phyloP scores from a whole-genome alignment of 1,140 invertebrate genomes.

The Zaprionus ornatus region DNA sequence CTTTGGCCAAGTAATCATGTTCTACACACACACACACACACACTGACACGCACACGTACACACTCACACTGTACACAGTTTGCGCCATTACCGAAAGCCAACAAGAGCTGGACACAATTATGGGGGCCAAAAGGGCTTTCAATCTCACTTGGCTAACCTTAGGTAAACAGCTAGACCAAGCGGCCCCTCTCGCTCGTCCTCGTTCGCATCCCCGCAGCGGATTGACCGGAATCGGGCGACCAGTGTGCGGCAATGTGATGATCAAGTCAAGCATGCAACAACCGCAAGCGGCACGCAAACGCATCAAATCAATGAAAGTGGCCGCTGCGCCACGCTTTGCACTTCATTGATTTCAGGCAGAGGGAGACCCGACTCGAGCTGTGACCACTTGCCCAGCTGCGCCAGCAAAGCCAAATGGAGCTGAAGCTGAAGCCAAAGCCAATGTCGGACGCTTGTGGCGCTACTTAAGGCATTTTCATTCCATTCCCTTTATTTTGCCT shows the following conservation, averaged over 20 bases:
- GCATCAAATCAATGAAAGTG: slow-evolving; percentile 81
- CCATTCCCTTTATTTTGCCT: slow-evolving; percentile 58
- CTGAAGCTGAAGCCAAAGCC: slow-evolving; percentile 12
- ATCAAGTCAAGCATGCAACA: slow-evolving; percentile 76
- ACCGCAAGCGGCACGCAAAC: slow-evolving; percentile 75
- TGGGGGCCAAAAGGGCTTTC: slow-evolving; percentile 67
- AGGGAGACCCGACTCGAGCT: not conserved
- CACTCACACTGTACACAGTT: slow-evolving; percentile 17
- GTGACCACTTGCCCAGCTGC: slow-evolving; percentile 2
- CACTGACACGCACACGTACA: slow-evolving; percentile 35
- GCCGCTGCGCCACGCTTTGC: slow-evolving; percentile 67
- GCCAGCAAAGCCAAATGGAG: slow-evolving; percentile 30
- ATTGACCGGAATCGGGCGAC: not conserved
- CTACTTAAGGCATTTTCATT: slow-evolving; percentile 61
- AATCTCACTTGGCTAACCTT: slow-evolving; percentile 76
- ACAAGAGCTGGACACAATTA: slow-evolving; percentile 64
- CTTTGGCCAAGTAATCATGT: slow-evolving; percentile 64
- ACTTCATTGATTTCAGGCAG: slow-evolving; percentile 64
- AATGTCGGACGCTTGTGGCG: slow-evolving; percentile 29
- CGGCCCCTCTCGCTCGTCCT: not conserved
- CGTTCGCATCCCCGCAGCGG: not conserved
- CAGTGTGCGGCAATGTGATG: slow-evolving; percentile 19
- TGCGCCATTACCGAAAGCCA: slow-evolving; percentile 55
- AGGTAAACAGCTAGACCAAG: slow-evolving; percentile 67
- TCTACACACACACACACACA: slow-evolving; percentile 43